These are phyloP conservation scores for Heteronetta atricapilla DNA, from an alignment of 2,113 vertebrate genomes.

Conservation along the genomic window DNA sequence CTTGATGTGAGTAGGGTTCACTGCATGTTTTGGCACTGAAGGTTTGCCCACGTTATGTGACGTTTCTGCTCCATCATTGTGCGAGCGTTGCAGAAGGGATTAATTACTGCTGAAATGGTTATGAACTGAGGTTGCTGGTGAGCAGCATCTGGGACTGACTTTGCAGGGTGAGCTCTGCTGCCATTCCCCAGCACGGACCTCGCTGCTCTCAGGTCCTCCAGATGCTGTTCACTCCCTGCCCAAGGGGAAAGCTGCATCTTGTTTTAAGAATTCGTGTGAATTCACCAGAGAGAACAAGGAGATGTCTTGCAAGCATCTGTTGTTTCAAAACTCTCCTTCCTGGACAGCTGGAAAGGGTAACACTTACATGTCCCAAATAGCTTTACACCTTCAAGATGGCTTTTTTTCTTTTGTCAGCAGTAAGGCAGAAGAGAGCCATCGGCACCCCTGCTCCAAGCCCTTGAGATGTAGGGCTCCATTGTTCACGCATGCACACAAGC, in stretches of 20 bases:
- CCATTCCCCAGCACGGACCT: background rate
- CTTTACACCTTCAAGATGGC: background rate
- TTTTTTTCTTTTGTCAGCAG: background rate
- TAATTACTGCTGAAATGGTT: background rate
- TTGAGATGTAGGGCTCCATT: fast-evolving
- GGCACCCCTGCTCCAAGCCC: background rate
- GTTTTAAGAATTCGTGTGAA: background rate
- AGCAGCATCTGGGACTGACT: background rate
- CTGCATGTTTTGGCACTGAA: fast-evolving
- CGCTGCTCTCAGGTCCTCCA: background rate
- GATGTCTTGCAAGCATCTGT: background rate
- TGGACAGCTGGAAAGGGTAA: background rate
- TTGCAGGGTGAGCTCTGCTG: fast-evolving
- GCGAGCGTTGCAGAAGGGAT: background rate
- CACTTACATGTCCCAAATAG: background rate
- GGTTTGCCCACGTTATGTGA: background rate
- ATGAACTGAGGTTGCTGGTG: background rate
- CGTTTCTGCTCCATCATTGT: background rate
- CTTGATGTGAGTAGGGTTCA: background rate
- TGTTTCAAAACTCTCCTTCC: background rate
- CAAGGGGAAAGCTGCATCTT: background rate
- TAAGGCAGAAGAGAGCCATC: background rate
- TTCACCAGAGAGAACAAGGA: background rate
- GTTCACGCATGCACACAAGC: fast-evolving
- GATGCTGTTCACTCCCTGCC: background rate